Evolutionary conservation across 2,888 invertebrate genomes (phyloP).

Genomic region (Drosophila austrosaltans): DNA sequence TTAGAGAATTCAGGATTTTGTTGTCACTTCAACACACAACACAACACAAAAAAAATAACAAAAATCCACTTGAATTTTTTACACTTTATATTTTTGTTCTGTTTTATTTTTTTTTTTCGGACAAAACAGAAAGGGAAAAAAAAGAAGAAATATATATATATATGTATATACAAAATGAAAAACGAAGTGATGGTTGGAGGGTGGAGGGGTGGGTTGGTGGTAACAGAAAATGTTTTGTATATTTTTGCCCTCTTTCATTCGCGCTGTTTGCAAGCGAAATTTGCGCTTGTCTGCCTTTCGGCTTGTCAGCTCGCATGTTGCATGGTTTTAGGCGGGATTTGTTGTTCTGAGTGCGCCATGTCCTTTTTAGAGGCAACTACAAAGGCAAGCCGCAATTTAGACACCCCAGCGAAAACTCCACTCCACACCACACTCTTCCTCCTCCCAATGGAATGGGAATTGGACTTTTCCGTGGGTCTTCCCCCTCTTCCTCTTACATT

Average conservation of each 20-base stretch:
- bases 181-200: background rate
- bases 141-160: constrained; percentile 21
- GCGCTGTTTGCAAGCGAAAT: constrained; percentile 75
- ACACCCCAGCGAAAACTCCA: constrained; percentile 19
- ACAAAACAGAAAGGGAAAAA: constrained; percentile 24
- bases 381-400: constrained; percentile 67
- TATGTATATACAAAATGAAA: constrained; percentile 36
- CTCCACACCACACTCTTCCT: too few relatives aligned
- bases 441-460: constrained; percentile 29
- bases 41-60: constrained; percentile 53
- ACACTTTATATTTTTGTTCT: constrained; percentile 73
- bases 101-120: constrained; percentile 23
- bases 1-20: constrained; percentile 67
- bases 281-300: constrained; percentile 79
- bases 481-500: background rate
- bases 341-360: constrained; percentile 41
- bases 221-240: background rate
- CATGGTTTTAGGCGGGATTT: constrained; percentile 79
- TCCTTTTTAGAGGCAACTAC: constrained; percentile 38
- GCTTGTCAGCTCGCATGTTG: constrained; percentile 80
- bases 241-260: constrained; percentile 31
- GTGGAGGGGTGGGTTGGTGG: background rate
- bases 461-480: constrained; percentile 38
- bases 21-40: constrained; percentile 79
- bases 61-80: constrained; percentile 79